Evolutionary conservation across 2,113 vertebrate species (phyloP).

Genomic region (Gallinago paraguaiae): DNA sequence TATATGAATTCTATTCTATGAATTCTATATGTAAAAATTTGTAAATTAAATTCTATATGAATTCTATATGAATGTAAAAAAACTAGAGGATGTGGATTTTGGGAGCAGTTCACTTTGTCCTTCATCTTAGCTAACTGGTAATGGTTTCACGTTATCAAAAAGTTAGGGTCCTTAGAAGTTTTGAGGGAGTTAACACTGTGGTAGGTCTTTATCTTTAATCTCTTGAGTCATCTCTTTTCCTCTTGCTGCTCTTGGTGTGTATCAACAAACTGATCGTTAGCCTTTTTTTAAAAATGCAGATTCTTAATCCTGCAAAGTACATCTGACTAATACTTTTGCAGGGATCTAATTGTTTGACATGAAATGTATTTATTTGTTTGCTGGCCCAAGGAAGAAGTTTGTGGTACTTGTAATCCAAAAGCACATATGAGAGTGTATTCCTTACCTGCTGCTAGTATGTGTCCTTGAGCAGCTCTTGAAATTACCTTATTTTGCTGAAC

Average conservation of each 20-base stretch:
- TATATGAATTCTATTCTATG: background rate
- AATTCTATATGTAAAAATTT: too few relatives aligned
- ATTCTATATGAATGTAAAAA: background rate
- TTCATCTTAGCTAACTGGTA: background rate
- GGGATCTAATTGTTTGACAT: background rate
- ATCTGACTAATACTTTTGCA: background rate
- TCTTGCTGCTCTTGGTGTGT: background rate
- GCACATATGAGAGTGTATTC: accelerated
- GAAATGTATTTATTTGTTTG: background rate
- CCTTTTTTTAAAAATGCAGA: background rate
- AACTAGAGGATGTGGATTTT: background rate
- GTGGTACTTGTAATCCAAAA: background rate
- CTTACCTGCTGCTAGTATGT: background rate
- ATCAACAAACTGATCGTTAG: background rate
- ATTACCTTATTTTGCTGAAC: background rate
- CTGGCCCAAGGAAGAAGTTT: background rate
- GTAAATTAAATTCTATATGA: background rate
- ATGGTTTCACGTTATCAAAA: background rate
- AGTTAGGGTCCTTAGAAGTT: background rate
- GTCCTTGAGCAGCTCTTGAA: background rate
- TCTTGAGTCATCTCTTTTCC: background rate
- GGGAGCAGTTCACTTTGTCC: background rate
- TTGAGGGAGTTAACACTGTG: background rate
- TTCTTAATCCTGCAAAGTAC: background rate
- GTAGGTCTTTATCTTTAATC: background rate